phyloP scores from a whole-genome alignment of 2,797 vertebrate species.

The Acanthurus leucopareius region DNA sequence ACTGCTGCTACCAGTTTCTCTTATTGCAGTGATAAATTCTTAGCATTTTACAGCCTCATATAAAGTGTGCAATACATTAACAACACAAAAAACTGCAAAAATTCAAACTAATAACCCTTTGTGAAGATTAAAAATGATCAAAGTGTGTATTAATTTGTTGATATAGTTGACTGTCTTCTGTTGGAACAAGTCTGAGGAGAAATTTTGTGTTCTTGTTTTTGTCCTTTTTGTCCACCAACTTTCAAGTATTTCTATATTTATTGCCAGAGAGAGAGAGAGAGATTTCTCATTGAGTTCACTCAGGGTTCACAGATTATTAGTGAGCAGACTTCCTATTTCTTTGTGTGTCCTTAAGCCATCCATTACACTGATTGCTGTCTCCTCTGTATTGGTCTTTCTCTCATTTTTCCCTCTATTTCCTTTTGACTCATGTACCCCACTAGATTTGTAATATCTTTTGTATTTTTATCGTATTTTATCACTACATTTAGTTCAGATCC shows the following conservation, averaged over 20 bases:
- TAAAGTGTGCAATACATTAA: constrained; percentile 3
- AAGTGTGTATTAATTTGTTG: neutral
- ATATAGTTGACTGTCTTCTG: neutral
- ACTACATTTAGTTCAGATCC: too few relatives aligned
- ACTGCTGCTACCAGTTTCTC: constrained; percentile 49
- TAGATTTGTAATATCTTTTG: neutral
- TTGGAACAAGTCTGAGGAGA: neutral
- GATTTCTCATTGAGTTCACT: constrained; percentile 17
- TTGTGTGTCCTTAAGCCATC: neutral
- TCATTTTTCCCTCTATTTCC: neutral
- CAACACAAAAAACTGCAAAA: neutral
- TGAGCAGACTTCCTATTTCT: neutral
- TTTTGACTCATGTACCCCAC: neutral
- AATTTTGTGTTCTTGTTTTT: neutral
- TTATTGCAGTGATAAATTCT: constrained; percentile 25
- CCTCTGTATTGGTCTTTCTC: too few relatives aligned
- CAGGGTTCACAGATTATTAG: constrained; percentile 8
- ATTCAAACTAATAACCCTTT: neutral
- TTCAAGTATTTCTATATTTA: neutral
- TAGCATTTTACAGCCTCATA: constrained; percentile 14
- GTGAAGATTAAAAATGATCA: constrained; percentile 5
- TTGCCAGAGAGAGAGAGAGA: neutral
- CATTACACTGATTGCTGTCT: neutral
- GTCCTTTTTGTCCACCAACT: neutral
- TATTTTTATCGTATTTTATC: too few relatives aligned